Evolutionary conservation across 1,140 invertebrate species (phyloP), one percentile per base, ranked within the genome.

Genomic region (Colletes latitarsis): DNA sequence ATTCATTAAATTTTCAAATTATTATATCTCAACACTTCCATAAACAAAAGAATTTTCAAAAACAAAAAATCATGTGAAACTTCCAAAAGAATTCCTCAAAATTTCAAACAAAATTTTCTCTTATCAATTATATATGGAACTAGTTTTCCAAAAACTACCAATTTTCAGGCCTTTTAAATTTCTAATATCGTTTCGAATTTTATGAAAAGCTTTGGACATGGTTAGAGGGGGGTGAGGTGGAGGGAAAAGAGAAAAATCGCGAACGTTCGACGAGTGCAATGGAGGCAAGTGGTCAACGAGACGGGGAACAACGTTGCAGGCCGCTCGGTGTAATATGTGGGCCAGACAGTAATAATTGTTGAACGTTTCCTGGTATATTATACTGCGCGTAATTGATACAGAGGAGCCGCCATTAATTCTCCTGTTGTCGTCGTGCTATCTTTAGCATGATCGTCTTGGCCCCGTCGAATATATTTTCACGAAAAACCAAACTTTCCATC

Each of bases 271-370:
- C 83, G 76, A 88, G 67, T 78, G 82, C 81, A 85, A 89, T 83
- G 83, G 88, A 88, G 81, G 68, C 82, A 89, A 88, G 86, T 85
- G 85, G 79, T 77, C 77, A 76, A 74, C 60, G 62, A 79, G 81
- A 80, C 67, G 79, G 77, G 69, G 78, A 74, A 78, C 60, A 66
- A 79, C 55, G 80, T 49, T 63, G 78, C 64, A 69, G 84, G 46
- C 71, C 39, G 21, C 64, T 60, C 74, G 74, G 66, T 84, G 73
- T 72, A 78, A 66, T 88, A 90, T 90, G 83, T 91, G 88, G 90
- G 88, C 88, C 90, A 91, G 89, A 89, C 86, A 82, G 87, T 68
- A 89, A 91, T 91, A 90, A 90, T 89, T 89, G 88, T 90, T 89
- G 68, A 77, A 83, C 86, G 71, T 90, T 91, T 90, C 89, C 90